Evolutionary conservation across 2,888 invertebrate species (phyloP).

Genomic region (Dryomyza anilis): DNA sequence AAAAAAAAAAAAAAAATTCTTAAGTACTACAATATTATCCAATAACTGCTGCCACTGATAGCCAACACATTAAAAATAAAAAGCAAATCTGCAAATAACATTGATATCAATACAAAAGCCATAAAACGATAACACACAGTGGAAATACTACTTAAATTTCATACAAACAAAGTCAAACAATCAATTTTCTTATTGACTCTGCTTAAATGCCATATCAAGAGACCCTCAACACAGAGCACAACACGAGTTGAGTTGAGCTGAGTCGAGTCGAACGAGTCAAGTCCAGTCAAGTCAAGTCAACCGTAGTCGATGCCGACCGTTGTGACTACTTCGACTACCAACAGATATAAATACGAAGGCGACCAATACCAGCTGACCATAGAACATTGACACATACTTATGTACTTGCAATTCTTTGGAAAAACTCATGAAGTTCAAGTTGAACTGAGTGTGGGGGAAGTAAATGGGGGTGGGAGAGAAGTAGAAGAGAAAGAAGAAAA

Average conservation of each 20-base stretch:
- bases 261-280: neutral
- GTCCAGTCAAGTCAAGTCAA: neutral
- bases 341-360: neutral
- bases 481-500: too few species aligned
- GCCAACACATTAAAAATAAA: constrained; percentile 8
- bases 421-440: too few species aligned
- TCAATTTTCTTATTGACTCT: constrained; percentile 13
- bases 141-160: neutral
- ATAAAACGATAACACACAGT: neutral
- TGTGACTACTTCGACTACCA: neutral
- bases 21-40: too few species aligned
- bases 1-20: too few species aligned
- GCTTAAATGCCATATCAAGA: constrained; percentile 12
- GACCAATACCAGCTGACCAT: neutral
- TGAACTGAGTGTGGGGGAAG: too few species aligned
- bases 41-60: constrained; percentile 14
- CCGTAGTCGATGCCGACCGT: neutral
- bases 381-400: constrained; percentile 6
- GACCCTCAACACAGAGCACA: too few species aligned
- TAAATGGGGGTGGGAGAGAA: too few species aligned
- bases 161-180: neutral
- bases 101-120: constrained; percentile 2
- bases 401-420: too few species aligned
- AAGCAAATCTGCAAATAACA: constrained; percentile 15
- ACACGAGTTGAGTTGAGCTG: too few species aligned